Percentiles rank a stretch among this genome's conserved stretches.
Evolutionary conservation across 2,888 invertebrate genomes (phyloP).

Genomic region (Panopea generosa): DNA sequence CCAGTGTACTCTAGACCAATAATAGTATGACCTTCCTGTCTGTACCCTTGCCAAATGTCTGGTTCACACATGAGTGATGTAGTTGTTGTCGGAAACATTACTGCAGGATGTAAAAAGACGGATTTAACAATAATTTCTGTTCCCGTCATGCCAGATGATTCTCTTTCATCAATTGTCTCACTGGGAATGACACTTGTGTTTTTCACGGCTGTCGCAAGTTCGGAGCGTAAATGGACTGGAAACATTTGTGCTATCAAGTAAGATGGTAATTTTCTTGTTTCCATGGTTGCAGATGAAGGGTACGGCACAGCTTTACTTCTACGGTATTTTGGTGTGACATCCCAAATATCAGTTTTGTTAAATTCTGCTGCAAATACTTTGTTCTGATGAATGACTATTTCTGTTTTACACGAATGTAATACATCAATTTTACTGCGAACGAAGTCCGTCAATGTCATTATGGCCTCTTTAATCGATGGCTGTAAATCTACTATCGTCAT

Average conservation of each 20-base stretch:
- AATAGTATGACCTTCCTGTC: not conserved
- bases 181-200: not conserved
- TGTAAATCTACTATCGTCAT: constrained; percentile 34
- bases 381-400: too few species aligned
- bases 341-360: not conserved
- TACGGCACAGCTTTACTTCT: too few species aligned
- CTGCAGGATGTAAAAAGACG: not conserved
- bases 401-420: too few species aligned
- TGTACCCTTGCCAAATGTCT: not conserved
- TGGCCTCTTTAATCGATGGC: not conserved
- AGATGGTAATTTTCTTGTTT: too few species aligned
- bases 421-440: too few species aligned
- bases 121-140: too few species aligned
- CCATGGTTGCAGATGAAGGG: too few species aligned
- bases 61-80: not conserved
- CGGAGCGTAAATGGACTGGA: too few species aligned
- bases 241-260: too few species aligned
- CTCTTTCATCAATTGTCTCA: not conserved
- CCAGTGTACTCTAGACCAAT: not conserved
- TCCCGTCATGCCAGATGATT: not conserved
- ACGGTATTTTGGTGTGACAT: not conserved
- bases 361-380: not conserved
- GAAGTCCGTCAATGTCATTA: too few species aligned
- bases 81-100: not conserved
- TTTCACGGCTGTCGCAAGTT: not conserved